Percentiles rank a stretch among this genome's conserved stretches.
These are phyloP conservation scores for Andrena chrysosceles DNA, from an alignment of 2,888 invertebrate genomes.

Conservation along the genomic window DNA sequence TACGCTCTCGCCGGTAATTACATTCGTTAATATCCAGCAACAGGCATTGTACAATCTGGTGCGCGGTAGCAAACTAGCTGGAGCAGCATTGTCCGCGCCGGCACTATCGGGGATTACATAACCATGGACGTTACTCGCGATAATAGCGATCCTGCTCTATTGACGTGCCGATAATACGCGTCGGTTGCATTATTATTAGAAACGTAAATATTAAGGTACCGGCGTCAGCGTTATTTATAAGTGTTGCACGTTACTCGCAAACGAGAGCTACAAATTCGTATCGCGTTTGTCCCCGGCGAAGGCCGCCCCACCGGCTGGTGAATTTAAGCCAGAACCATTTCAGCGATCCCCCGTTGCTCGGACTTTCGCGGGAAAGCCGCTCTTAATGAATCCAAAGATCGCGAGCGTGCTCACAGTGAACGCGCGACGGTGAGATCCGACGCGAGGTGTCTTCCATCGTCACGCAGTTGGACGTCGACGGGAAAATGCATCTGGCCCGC, in stretches of 20 bases:
- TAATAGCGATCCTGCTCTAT: conserved; percentile 20
- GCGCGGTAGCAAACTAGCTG: not conserved
- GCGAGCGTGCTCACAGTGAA: not conserved
- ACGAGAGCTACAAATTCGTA: conserved; percentile 46
- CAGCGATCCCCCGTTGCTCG: not conserved
- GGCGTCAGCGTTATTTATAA: conserved; percentile 57
- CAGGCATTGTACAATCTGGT: not conserved
- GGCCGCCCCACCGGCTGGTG: not conserved
- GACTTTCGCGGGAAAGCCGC: not conserved
- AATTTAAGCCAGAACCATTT: too few species aligned
- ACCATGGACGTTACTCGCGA: conserved; percentile 17
- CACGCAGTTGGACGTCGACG: conserved; percentile 46
- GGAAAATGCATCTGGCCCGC: conserved; percentile 70
- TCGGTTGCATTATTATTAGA: conserved; percentile 55
- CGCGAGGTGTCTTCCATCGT: conserved; percentile 57
- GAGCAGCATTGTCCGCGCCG: not conserved
- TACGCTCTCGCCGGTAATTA: conserved; percentile 23
- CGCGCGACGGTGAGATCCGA: conserved; percentile 41
- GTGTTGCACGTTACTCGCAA: conserved; percentile 51
- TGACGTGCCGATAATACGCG: conserved; percentile 40
- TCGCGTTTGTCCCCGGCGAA: conserved; percentile 31
- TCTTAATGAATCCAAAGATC: conserved; percentile 6
- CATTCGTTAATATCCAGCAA: not conserved
- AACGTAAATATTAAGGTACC: conserved; percentile 55
- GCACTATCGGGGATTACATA: not conserved